Evolutionary conservation across 2,113 vertebrate genomes (phyloP).

Genomic region (Agapornis roseicollis): DNA sequence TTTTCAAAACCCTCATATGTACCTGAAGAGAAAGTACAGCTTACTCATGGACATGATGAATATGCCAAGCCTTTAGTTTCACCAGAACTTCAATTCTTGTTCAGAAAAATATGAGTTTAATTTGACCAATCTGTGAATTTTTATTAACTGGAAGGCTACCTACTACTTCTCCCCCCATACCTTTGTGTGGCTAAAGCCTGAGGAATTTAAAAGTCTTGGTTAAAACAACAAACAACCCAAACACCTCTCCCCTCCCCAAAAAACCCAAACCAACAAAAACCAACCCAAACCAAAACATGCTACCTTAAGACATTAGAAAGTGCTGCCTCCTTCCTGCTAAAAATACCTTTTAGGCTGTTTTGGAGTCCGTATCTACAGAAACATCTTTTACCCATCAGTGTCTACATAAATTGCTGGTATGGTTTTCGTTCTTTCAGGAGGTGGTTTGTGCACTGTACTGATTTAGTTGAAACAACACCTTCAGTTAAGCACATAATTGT

Average conservation of each 20-base stretch:
- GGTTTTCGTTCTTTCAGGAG: background rate
- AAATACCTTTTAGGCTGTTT: background rate
- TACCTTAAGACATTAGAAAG: background rate
- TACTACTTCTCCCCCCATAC: background rate
- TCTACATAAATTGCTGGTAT: background rate
- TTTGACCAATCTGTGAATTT: background rate
- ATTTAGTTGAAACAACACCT: background rate
- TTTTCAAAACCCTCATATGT: background rate
- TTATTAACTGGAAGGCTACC: background rate
- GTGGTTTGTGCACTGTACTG: background rate
- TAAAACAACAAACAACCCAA: background rate
- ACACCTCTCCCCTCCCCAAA: no score
- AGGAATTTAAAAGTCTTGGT: background rate
- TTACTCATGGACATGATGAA: background rate
- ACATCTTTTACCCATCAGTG: background rate
- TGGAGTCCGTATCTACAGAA: fast-evolving
- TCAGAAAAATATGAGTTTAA: background rate
- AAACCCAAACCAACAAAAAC: no score
- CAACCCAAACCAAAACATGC: background rate
- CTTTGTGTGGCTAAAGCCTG: background rate
- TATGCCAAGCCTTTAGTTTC: background rate
- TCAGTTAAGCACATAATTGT: background rate
- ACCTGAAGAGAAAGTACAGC: background rate
- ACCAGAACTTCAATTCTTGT: background rate
- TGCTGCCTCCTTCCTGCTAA: background rate